Evolutionary conservation across 1,140 invertebrate genomes (phyloP).

Genomic region (Acromyrmex charruanus): DNA sequence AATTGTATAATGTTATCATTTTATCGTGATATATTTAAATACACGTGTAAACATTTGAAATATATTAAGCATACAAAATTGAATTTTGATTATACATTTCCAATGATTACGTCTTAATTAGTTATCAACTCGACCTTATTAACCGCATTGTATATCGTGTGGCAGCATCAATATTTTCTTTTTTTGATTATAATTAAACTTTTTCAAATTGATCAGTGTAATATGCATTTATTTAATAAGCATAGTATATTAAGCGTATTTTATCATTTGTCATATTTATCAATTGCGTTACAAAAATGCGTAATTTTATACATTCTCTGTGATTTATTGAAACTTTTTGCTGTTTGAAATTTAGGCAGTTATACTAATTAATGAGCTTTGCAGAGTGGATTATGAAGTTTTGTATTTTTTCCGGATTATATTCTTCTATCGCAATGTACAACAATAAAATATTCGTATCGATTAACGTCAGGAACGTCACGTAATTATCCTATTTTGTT

Average conservation of each 20-base stretch:
- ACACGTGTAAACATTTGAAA: neutral
- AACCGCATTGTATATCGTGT: neutral
- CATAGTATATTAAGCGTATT: neutral
- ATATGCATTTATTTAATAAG: slow-evolving; percentile 6
- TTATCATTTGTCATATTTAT: neutral
- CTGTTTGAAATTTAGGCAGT: neutral
- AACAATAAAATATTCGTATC: neutral
- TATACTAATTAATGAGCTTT: neutral
- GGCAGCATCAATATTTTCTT: neutral
- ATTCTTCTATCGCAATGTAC: neutral
- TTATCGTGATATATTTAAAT: slow-evolving; percentile 10
- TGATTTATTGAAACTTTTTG: neutral
- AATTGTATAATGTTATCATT: slow-evolving; percentile 2
- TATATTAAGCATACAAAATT: neutral
- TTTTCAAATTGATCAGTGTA: neutral
- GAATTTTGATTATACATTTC: slow-evolving; percentile 4
- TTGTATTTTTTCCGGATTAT: neutral
- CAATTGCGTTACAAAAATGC: neutral
- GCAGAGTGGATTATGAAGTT: neutral
- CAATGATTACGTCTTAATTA: slow-evolving; percentile 4
- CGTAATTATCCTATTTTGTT: too few species aligned
- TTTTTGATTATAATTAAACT: neutral
- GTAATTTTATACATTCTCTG: neutral
- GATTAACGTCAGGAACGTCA: too few species aligned
- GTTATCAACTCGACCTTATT: slow-evolving; percentile 4